Evolutionary conservation across 1,140 invertebrate genomes (phyloP).

Genomic region (Drosophila punjabiensis): DNA sequence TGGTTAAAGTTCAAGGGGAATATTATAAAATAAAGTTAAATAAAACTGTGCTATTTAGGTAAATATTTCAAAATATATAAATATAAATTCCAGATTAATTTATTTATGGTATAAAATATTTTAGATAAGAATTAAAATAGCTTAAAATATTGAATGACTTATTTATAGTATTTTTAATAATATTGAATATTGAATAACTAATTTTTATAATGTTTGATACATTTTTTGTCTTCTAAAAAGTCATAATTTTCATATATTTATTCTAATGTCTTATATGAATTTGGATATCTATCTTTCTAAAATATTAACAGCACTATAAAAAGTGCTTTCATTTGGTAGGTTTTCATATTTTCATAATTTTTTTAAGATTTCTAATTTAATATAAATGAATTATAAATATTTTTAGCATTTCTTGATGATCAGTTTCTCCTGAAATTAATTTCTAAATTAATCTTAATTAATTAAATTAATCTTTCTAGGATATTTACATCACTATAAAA

Average conservation of each 20-base stretch:
- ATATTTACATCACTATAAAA: not conserved
- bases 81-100: no score
- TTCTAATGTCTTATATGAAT: not conserved
- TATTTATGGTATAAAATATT: not conserved
- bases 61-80: not conserved
- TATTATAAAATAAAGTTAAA: not conserved
- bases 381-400: no score
- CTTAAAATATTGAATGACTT: no score
- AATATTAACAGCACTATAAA: not conserved
- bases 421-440: no score
- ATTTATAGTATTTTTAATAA: no score
- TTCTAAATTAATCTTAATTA: no score
- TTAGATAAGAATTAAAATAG: no score
- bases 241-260: not conserved
- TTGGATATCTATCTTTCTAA: not conserved
- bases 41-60: not conserved
- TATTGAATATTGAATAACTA: no score
- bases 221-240: not conserved
- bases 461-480: no score
- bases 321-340: not conserved
- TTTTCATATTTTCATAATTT: not conserved
- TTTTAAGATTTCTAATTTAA: no score
- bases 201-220: not conserved
- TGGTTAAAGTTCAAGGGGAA: not conserved
- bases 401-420: no score